Evolutionary conservation across 2,113 vertebrate species (phyloP).

Genomic region (Myiagra hebetior): DNA sequence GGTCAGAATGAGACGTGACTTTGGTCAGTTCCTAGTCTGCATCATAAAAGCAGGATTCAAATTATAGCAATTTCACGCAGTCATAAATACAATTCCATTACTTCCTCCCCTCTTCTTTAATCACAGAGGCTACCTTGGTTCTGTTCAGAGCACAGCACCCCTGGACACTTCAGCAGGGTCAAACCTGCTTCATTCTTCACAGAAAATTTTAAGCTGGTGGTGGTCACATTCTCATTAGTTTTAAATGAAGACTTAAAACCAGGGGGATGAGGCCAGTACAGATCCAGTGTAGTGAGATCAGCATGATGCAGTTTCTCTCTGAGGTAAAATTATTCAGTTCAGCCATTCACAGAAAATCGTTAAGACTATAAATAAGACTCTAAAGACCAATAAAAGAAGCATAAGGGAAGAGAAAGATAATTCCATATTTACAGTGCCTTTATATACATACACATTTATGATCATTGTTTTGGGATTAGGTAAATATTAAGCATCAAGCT

Average conservation of each 20-base stretch:
- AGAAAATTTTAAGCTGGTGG: background rate
- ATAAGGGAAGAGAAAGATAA: background rate
- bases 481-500: background rate
- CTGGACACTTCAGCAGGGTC: background rate
- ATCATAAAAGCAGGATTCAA: background rate
- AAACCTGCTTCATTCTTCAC: background rate
- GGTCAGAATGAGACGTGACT: background rate
- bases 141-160: background rate
- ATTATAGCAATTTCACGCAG: background rate
- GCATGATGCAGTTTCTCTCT: background rate
- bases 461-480: background rate
- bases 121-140: background rate
- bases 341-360: background rate
- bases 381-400: constrained; percentile 35
- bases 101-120: background rate
- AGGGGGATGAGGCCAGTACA: background rate
- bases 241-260: constrained; percentile 3
- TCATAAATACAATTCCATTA: background rate
- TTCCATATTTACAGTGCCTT: background rate
- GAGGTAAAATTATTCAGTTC: background rate
- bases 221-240: background rate
- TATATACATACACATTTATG: background rate
- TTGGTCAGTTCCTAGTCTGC: background rate
- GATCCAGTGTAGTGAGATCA: background rate
- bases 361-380: constrained; percentile 19